A percentile compares a stretch with the other conserved stretches of the same genome.
phyloP scores from a whole-genome alignment of 2,888 invertebrate species.

The Clepsis dumicolana region DNA sequence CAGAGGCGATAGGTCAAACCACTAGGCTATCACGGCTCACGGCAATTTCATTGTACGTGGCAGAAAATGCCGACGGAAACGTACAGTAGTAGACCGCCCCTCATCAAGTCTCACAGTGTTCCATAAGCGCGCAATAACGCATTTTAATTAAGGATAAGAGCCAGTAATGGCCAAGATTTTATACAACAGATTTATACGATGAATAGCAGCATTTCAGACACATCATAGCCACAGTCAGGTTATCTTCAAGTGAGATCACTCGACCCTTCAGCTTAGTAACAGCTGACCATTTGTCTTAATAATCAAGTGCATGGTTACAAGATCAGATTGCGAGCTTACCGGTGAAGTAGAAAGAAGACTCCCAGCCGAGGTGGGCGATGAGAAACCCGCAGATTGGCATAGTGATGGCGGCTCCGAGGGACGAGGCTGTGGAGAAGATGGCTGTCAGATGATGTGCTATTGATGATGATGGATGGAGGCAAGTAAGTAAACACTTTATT shows the following conservation, averaged over 20 bases:
- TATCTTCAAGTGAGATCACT: too few species aligned
- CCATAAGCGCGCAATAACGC: too few species aligned
- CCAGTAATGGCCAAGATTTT: too few species aligned
- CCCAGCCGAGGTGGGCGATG: constrained; percentile 94
- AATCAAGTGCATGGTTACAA: background rate
- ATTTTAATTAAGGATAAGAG: too few species aligned
- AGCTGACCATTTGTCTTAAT: background rate
- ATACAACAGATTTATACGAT: too few species aligned
- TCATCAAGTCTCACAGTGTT: too few species aligned
- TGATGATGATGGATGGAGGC: background rate
- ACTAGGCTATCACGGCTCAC: too few species aligned
- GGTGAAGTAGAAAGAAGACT: constrained; percentile 95
- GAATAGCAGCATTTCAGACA: background rate
- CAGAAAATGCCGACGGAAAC: too few species aligned
- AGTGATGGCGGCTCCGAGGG: constrained; percentile 95
- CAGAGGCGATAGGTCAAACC: too few species aligned
- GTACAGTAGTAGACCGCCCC: too few species aligned
- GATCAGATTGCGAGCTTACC: constrained; percentile 69
- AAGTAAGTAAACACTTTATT: too few species aligned
- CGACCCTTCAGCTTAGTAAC: background rate
- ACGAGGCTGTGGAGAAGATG: constrained; percentile 88
- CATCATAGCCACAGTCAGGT: background rate
- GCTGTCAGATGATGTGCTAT: background rate
- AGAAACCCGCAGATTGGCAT: constrained; percentile 95
- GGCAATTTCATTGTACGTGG: too few species aligned